phyloP scores from a whole-genome alignment of 2,888 invertebrate species.

The Carabus problematicus region DNA sequence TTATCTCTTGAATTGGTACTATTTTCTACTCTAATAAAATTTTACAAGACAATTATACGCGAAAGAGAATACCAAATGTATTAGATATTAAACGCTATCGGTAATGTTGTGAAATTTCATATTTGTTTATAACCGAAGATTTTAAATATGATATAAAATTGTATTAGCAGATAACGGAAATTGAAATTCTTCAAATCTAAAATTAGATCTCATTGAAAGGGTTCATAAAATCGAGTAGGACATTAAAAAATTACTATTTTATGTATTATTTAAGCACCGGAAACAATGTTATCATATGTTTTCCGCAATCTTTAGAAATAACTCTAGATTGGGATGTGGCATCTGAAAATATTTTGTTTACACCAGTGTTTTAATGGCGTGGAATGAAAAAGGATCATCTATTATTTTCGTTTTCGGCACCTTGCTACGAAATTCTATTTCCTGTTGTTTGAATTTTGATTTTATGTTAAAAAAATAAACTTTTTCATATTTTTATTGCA shows the following conservation, averaged over 20 bases:
- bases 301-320: background rate
- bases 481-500: no score
- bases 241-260: background rate
- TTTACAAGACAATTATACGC: no score
- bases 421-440: background rate
- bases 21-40: no score
- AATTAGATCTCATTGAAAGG: no score
- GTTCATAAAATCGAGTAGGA: background rate
- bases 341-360: constrained; percentile 30
- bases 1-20: no score
- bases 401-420: constrained; percentile 27
- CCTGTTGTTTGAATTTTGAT: background rate
- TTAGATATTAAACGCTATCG: no score
- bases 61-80: no score
- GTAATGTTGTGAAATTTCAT: no score
- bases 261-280: background rate
- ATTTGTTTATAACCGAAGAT: no score
- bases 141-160: no score
- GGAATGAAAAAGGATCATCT: constrained; percentile 28
- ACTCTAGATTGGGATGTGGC: background rate
- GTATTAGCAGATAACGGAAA: no score
- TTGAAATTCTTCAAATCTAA: no score
- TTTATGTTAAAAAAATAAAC: background rate
- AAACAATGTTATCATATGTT: background rate
- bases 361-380: constrained; percentile 23